Percentiles rank a stretch among this genome's conserved stretches.
phyloP scores from a whole-genome alignment of 2,113 vertebrate genomes.

The Furnarius figulus region DNA sequence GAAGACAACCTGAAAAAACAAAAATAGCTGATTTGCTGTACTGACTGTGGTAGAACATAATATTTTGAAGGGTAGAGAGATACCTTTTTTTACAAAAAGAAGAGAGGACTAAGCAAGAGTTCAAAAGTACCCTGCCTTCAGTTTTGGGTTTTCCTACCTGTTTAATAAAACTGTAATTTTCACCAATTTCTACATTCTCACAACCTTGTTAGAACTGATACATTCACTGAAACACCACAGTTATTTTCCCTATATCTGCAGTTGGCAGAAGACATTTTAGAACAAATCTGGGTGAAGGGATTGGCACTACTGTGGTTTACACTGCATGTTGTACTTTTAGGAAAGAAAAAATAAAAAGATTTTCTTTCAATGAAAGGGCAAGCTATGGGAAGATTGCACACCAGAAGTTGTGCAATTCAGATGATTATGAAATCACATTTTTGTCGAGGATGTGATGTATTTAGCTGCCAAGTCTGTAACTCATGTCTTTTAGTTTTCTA shows the following conservation, averaged over 20 bases:
- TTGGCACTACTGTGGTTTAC: neutral
- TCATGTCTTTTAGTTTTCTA: neutral
- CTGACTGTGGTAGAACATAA: neutral
- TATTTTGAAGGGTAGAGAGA: neutral
- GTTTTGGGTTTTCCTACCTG: neutral
- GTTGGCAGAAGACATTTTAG: neutral
- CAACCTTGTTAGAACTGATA: neutral
- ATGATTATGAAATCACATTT: slow-evolving; percentile 47
- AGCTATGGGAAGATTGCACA: neutral
- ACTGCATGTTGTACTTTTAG: neutral
- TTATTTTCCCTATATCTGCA: neutral
- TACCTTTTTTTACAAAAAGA: neutral
- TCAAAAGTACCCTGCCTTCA: neutral
- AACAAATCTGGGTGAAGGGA: slow-evolving; percentile 15
- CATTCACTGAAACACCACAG: neutral
- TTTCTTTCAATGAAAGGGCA: slow-evolving; percentile 39
- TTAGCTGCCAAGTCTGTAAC: slow-evolving; percentile 22
- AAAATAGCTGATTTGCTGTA: neutral
- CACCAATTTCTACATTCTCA: neutral
- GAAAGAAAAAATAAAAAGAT: slow-evolving; percentile 17
- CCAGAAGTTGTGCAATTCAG: slow-evolving; percentile 18
- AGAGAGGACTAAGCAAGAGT: neutral
- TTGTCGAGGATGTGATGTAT: neutral
- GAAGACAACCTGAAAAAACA: neutral
- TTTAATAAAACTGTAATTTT: neutral